Base-by-base conservation (phyloP, 1,140 invertebrate genomes). In the Lasioglossum albipes region DNA sequence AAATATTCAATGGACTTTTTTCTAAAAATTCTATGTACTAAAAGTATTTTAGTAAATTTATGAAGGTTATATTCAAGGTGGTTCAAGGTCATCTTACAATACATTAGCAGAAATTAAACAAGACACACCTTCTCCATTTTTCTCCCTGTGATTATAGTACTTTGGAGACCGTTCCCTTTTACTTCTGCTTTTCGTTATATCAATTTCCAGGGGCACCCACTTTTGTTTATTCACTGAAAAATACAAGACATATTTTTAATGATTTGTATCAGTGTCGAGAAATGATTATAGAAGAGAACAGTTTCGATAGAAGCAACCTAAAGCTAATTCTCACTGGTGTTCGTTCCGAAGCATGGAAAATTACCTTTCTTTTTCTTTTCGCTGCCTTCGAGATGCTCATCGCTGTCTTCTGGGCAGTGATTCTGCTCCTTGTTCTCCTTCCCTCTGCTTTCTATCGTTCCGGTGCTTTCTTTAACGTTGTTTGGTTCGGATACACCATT, bases 151-250 rank as follows among this genome's bases (percentile, higher is more conserved):
- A 74, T 84, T 83, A 20, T 91, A 89, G 82, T 91, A 89, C 71
- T 90, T 93, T n/a, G 92, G 91, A n/a, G 92, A 93, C 45, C 91
- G 88, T 16, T 92, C 92, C 41, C 91, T 82, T 75, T 92, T 93
- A 18, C 90, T 89, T 75, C 91, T 88, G 67, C 89, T 93, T 88
- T 95, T 96, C 6, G 93, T 90, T 79, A 96, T 83, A 84, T 96
- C 96, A 76, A 97, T 96, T 85, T 96, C 95, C 69, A 97, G 89
- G 36, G 96, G 96, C 64, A 96, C 95, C 96, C 96, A 97, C 92
- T 96, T 96, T 84, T 96, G 95, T 90, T 96, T 96, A 67, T 93
- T 94, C 70, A 94, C 95, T 95, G 90, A 9, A 90, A 86, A 74
- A 74, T 85, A 67, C 68, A 78, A 71, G n/a, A 65, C 12, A 42